These are phyloP conservation scores for Chrosomus eos DNA, from an alignment of 2,797 vertebrate species.

Conservation along the genomic window DNA sequence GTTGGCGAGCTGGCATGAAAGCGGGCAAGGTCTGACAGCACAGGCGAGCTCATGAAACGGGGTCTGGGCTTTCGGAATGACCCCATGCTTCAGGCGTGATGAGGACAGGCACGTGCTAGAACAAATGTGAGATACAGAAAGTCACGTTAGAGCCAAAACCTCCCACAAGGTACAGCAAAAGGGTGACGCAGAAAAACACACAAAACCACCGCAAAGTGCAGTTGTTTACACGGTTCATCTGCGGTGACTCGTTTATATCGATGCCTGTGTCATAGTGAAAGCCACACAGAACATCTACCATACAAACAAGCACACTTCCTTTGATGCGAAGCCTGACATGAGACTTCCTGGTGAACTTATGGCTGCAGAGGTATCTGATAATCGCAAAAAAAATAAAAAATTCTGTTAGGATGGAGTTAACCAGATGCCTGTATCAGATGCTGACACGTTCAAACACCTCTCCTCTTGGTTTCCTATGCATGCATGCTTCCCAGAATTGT, in stretches of 20 bases:
- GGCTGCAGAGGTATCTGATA: neutral
- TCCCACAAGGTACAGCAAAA: neutral
- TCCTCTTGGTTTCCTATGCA: conserved; percentile 20
- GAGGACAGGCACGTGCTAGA: conserved; percentile 29
- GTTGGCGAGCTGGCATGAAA: conserved; percentile 88
- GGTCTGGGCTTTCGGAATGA: conserved; percentile 89
- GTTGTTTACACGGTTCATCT: conserved; percentile 47
- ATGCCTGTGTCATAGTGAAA: conserved; percentile 59
- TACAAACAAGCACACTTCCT: conserved; percentile 53
- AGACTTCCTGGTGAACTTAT: conserved; percentile 55
- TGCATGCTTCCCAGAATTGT: conserved; percentile 50
- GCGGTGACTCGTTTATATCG: conserved; percentile 52
- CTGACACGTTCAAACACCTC: conserved; percentile 1
- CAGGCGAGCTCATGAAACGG: conserved; percentile 96
- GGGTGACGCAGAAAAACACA: neutral
- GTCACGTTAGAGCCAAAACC: neutral
- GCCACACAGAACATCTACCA: conserved; percentile 43
- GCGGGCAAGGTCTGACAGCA: conserved; percentile 89
- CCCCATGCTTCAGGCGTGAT: conserved; percentile 80
- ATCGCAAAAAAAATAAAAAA: neutral
- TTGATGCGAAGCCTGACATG: conserved; percentile 43
- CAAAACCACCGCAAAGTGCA: conserved; percentile 1
- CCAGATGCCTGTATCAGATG: conserved; percentile 24
- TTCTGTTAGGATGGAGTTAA: neutral
- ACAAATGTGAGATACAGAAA: conserved; percentile 21